These are phyloP conservation scores for Amiota communis DNA, from an alignment of 2,888 invertebrate genomes.

Conservation along the genomic window DNA sequence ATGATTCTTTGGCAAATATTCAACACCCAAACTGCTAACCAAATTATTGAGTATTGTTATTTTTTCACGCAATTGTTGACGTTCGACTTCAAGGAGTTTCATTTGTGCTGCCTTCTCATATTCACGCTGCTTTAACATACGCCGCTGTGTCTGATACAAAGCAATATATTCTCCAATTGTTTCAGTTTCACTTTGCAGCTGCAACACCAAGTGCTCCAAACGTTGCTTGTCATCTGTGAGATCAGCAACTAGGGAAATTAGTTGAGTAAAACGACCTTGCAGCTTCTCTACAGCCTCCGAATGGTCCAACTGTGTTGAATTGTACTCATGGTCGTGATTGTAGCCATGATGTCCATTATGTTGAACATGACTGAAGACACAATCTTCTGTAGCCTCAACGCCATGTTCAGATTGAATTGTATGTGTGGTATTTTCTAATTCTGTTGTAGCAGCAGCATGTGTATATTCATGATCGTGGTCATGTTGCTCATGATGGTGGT, in stretches of 20 bases:
- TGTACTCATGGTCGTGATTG: conserved; percentile 24
- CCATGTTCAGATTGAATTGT: background rate
- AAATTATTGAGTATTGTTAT: conserved; percentile 80
- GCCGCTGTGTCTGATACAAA: conserved; percentile 95
- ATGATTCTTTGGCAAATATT: conserved; percentile 51
- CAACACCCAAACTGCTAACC: conserved; percentile 73
- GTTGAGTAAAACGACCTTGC: conserved; percentile 85
- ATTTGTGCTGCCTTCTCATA: conserved; percentile 90
- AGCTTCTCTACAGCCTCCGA: conserved; percentile 85
- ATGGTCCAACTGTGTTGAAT: conserved; percentile 70
- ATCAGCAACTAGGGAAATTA: conserved; percentile 89
- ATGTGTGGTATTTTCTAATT: background rate
- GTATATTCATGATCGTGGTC: conserved; percentile 27
- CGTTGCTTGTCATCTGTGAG: conserved; percentile 93
- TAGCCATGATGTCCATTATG: conserved; percentile 6
- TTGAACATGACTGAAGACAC: background rate
- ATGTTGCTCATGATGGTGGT: conserved; percentile 39
- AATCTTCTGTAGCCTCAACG: conserved; percentile 3
- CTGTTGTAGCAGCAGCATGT: too few species aligned
- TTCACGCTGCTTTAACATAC: conserved; percentile 87
- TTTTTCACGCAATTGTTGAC: conserved; percentile 81
- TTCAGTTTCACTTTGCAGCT: conserved; percentile 96
- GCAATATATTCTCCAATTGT: conserved; percentile 98
- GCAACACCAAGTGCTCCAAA: conserved; percentile 93
- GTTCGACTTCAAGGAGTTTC: conserved; percentile 83